Evolutionary conservation across 2,113 vertebrate genomes (phyloP), one percentile per base, ranked within the genome.

Genomic region (Oenanthe oenanthe): DNA sequence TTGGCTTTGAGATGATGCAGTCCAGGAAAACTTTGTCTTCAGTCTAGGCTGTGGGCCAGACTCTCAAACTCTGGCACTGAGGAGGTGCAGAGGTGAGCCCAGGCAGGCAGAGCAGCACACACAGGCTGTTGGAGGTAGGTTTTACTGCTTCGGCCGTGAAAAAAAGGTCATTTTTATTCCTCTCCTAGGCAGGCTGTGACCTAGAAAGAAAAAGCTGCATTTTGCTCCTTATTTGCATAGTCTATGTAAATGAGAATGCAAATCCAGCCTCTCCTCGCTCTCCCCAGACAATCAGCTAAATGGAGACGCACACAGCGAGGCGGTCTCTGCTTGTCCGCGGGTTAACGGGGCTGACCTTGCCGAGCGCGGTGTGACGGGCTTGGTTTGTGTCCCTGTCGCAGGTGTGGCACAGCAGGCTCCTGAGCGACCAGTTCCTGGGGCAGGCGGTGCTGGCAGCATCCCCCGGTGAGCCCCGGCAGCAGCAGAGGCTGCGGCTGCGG

Each of bases 321-420:
- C 43, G 10, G 43, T 71, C 28, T 14, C 66, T 40, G 60, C 53
- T 62, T 47, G 43, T 50, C 57, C 45, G 3, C 12, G 56, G 70
- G 38, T 36, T 75, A 51, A 36, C 16, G 32, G 31, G 50, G 16
- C 5, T 62, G 68, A 72, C 48, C 32, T 81, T 21, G 12, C 45
- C 36, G 18, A 60, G 86, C 72, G 40, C 58, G 36, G 31, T 1
- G 61, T 22, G 73, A 68, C 58, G 19, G 50, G 1, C 2, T 38
- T 71, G n/a, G 16, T 71, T 48, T 76, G 85, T 60, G 58, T 56
- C 85, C 21, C n/a, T 31, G 17, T 85, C 56, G 24, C 84, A 99
- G 99, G 98, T 99, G 38, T 99, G 99, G 99, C 98, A 98, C 97
- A 98, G 98, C 81, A 98, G 97, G 3, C 74, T 98, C 17, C 96